These are phyloP conservation scores for Lophura nycthemera DNA, from an alignment of 2,113 vertebrate species.

Conservation along the genomic window DNA sequence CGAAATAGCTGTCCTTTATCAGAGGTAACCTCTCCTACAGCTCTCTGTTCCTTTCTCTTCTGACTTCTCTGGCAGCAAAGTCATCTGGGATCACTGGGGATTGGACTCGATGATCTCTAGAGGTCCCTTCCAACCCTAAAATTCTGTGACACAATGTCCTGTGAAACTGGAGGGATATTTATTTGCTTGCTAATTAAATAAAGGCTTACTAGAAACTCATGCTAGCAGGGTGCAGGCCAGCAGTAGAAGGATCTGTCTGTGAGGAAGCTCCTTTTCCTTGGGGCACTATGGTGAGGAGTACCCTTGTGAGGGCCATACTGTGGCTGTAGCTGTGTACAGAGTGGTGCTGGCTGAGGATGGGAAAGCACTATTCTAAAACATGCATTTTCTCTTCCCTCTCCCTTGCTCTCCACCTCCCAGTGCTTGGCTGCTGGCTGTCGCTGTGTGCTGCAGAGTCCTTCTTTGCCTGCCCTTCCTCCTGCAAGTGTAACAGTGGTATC, in stretches of 20 bases:
- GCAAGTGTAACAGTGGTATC: constrained; percentile 86
- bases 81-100: not conserved
- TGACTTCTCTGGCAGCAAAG: not conserved
- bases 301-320: not conserved
- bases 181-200: not conserved
- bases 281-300: accelerated
- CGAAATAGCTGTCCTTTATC: not conserved
- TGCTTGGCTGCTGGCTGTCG: constrained; percentile 85
- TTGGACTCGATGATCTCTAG: not conserved
- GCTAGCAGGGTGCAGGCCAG: not conserved
- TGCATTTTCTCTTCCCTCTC: not conserved
- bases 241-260: not conserved
- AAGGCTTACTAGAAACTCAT: not conserved
- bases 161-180: constrained; percentile 15
- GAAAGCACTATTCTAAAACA: not conserved
- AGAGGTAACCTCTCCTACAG: not conserved
- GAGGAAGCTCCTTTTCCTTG: not conserved
- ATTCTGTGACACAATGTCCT: not conserved
- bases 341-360: not conserved
- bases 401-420: constrained; percentile 65
- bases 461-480: constrained; percentile 87
- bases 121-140: not conserved
- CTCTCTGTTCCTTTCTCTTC: not conserved
- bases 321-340: not conserved
- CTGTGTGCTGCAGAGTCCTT: constrained; percentile 76